These are phyloP conservation scores for Lepidocolaptes lacrymiger DNA, from an alignment of 2,797 vertebrate genomes.

Conservation along the genomic window DNA sequence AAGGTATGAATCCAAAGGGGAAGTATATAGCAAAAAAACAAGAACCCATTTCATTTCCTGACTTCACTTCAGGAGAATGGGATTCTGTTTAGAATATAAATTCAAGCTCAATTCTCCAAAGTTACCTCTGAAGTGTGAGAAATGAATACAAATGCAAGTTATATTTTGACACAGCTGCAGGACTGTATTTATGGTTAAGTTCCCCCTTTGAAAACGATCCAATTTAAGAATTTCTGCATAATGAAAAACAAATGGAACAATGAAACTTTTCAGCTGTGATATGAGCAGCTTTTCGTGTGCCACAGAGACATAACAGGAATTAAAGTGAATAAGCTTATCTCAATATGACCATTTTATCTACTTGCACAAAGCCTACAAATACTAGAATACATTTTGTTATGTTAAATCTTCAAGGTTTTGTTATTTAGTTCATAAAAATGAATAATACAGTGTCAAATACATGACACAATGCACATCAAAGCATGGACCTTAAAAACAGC, in stretches of 20 bases:
- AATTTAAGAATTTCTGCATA: constrained; percentile 67
- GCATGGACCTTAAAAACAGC: background rate
- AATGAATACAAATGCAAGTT: constrained; percentile 34
- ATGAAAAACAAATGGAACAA: constrained; percentile 69
- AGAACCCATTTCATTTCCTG: background rate
- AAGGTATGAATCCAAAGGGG: background rate
- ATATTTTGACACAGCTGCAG: constrained; percentile 53
- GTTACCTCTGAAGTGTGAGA: background rate
- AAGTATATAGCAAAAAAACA: background rate
- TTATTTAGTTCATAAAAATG: background rate
- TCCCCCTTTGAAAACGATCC: constrained; percentile 61
- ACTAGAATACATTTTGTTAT: background rate
- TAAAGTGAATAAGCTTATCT: background rate
- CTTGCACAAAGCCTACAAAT: background rate
- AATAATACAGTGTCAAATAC: background rate
- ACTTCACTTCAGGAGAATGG: background rate
- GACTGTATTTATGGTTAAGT: constrained; percentile 20
- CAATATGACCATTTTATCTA: background rate
- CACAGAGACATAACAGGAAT: constrained; percentile 13
- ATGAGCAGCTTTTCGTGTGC: background rate
- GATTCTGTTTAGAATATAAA: background rate
- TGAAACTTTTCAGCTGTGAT: constrained; percentile 45
- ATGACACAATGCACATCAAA: background rate
- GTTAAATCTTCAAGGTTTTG: background rate
- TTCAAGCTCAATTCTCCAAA: background rate